Evolutionary conservation across 1,140 invertebrate species (phyloP), one percentile per base, ranked within the genome.

Genomic region (Tenebrio molitor): DNA sequence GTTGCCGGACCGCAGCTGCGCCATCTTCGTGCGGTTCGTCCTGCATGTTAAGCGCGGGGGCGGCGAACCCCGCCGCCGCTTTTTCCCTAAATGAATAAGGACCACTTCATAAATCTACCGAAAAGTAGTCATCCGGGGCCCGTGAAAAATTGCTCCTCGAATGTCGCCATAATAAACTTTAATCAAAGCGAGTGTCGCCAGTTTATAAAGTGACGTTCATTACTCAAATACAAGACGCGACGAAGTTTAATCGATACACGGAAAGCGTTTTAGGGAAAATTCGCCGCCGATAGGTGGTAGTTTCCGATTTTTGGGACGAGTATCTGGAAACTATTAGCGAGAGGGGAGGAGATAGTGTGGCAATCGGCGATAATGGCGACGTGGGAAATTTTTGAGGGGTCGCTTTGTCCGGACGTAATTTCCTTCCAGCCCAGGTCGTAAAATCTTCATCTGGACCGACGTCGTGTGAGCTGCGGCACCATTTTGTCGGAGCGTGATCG

Each of bases 151-250:
- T 58, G 29, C 50, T 58, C n/a, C 50, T 53, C 46, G 19, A 53
- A 53, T 29, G 46, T 53, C 46, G 21, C 46, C 23, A 29, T 58
- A 58, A 58, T 58, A 58, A 58, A 58, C 10, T 58, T 58, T 58
- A 58, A 58, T 58, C 50, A 58, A 58, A 58, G 0, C 29, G 50
- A 58, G 50, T 58, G 50, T 58, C 50, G 50, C 50, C 50, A 33
- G 50, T 58, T 58, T 58, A 58, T 58, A 58, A 58, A 58, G 50
- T 58, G 50, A 58, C 50, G 50, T 58, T 58, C 50, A 58, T 58
- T 58, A 58, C 50, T 58, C 50, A 58, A 58, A 58, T 58, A 58
- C 50, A 58, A 58, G 50, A 58, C 21, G 50, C 50, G 46, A 25
- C 23, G 50, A 58, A 58, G 50, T 58, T 58, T 58, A 58, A 58